Evolutionary conservation across 2,797 vertebrate genomes (phyloP).

Genomic region (Bucorvus abyssinicus): DNA sequence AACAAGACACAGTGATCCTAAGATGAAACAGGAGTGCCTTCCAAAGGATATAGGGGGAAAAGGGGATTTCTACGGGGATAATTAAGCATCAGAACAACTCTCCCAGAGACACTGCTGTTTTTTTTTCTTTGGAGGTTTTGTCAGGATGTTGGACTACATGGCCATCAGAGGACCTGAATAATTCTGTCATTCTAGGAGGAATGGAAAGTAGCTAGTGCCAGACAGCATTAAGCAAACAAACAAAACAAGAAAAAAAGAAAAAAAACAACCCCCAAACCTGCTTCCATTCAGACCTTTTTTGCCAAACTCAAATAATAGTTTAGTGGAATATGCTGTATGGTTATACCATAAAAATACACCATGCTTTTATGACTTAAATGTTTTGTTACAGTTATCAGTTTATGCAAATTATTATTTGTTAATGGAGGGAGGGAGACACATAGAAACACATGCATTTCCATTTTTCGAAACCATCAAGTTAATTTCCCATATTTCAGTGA

Average conservation of each 20-base stretch:
- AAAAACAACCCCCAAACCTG: neutral
- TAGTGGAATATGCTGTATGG: neutral
- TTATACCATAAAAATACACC: neutral
- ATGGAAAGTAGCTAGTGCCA: neutral
- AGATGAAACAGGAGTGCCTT: neutral
- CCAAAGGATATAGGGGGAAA: neutral
- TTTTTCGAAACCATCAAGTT: neutral
- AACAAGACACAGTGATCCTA: accelerated
- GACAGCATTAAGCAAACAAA: neutral
- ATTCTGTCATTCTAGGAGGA: neutral
- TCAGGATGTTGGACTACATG: neutral
- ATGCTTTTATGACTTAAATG: neutral
- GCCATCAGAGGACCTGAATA: neutral
- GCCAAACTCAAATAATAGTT: neutral
- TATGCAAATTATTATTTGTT: neutral
- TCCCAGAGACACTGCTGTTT: neutral
- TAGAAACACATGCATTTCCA: neutral
- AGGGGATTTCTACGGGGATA: neutral
- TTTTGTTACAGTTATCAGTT: neutral
- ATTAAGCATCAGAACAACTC: neutral
- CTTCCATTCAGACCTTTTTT: neutral
- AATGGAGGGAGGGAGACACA: neutral
- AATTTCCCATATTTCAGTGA: neutral
- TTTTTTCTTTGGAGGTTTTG: neutral
- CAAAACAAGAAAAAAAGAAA: neutral